A percentile compares a stretch with the other conserved stretches of the same genome.
phyloP scores from a whole-genome alignment of 2,113 vertebrate genomes.

The Caloenas nicobarica region DNA sequence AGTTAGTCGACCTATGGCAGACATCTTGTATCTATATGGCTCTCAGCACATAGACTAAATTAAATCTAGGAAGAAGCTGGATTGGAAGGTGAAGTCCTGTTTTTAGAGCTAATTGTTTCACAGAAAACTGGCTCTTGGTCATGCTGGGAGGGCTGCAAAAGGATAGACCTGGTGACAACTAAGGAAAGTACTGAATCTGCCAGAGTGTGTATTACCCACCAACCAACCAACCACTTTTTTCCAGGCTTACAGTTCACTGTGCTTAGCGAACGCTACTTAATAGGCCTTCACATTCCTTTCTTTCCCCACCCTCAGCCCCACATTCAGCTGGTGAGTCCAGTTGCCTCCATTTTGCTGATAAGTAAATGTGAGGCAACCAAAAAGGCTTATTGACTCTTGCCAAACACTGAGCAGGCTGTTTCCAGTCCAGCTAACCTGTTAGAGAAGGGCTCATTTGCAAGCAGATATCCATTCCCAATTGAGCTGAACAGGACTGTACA shows the following conservation, averaged over 20 bases:
- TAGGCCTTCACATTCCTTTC: background rate
- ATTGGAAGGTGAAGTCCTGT: background rate
- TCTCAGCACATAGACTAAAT: background rate
- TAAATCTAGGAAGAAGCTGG: background rate
- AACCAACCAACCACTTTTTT: background rate
- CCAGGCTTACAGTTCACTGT: background rate
- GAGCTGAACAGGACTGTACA: background rate
- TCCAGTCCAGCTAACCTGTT: background rate
- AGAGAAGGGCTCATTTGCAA: background rate
- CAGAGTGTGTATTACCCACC: background rate
- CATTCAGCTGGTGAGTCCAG: background rate
- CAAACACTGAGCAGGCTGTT: background rate
- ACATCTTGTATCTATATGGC: background rate
- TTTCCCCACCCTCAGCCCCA: background rate
- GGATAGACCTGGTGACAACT: background rate
- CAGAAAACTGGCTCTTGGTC: background rate
- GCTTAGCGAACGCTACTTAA: background rate
- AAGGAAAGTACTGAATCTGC: background rate
- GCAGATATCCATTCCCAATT: background rate
- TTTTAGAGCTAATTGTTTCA: background rate
- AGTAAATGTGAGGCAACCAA: background rate
- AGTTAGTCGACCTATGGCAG: background rate
- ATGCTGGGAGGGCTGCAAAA: background rate
- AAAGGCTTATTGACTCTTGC: background rate
- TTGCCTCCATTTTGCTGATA: background rate